A percentile compares a stretch with the other conserved stretches of the same genome.
Evolutionary conservation across 2,113 vertebrate genomes (phyloP).

Genomic region (Thalassoma bifasciatum): DNA sequence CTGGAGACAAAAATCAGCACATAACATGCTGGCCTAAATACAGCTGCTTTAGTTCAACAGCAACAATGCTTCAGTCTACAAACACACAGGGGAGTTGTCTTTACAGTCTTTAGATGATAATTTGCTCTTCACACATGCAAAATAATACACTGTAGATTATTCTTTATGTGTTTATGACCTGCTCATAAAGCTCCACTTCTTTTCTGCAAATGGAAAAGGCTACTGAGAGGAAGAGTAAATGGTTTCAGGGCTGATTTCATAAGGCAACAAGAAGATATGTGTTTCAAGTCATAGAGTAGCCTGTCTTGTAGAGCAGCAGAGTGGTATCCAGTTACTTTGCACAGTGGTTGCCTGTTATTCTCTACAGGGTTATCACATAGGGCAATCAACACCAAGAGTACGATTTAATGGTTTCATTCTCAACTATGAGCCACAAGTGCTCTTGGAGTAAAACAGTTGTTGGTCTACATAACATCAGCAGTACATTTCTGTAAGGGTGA

Average conservation of each 20-base stretch:
- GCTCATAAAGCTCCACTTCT: conserved; percentile 20
- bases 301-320: conserved; percentile 20
- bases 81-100: background rate
- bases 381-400: conserved; percentile 39
- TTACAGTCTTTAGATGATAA: conserved; percentile 2
- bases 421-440: conserved; percentile 9
- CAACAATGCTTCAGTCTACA: conserved; percentile 15
- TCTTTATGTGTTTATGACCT: background rate
- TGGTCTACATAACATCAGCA: conserved; percentile 1
- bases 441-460: conserved; percentile 28
- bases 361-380: conserved; percentile 27
- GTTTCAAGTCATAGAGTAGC: conserved; percentile 11
- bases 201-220: conserved; percentile 20
- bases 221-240: conserved; percentile 29
- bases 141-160: conserved; percentile 26
- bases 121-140: background rate
- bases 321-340: conserved; percentile 29
- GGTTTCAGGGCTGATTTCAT: conserved; percentile 47
- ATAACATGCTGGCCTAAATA: background rate
- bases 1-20: background rate
- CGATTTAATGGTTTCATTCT: conserved; percentile 43
- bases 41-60: conserved; percentile 3
- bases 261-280: conserved; percentile 4
- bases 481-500: conserved; percentile 12
- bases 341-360: conserved; percentile 30